Conservation (phyloP, 2,888 invertebrate species). For the Zelleria hepariella region DNA sequence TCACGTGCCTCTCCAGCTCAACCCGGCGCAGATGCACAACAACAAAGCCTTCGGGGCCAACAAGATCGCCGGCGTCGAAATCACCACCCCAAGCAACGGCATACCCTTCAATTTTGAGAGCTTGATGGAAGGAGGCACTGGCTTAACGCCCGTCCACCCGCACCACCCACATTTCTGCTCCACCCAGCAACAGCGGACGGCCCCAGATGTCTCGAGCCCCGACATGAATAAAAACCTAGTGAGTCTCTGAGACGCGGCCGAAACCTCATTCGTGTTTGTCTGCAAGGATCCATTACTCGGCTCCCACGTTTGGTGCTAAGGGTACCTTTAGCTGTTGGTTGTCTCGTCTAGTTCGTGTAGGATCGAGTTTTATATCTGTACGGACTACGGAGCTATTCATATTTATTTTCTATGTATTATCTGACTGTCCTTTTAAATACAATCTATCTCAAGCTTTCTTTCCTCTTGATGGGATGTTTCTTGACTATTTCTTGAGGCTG, state of each 20-base stretch:
- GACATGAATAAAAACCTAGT: slow-evolving; percentile 85
- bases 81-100: slow-evolving; percentile 90
- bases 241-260: slow-evolving; percentile 76
- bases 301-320: neutral
- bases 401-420: slow-evolving; percentile 7
- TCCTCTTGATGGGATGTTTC: neutral
- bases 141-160: slow-evolving; percentile 84
- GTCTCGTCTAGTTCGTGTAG: slow-evolving; percentile 22
- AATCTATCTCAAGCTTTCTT: slow-evolving; percentile 3
- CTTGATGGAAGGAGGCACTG: slow-evolving; percentile 94
- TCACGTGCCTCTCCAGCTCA: slow-evolving; percentile 74
- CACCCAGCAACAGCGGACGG: slow-evolving; percentile 81
- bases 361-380: slow-evolving; percentile 21
- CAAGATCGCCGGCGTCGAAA: slow-evolving; percentile 84
- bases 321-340: slow-evolving; percentile 10
- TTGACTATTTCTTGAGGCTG: neutral
- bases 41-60: slow-evolving; percentile 60
- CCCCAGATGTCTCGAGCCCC: slow-evolving; percentile 80
- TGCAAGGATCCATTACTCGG: slow-evolving; percentile 5
- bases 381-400: slow-evolving; percentile 17
- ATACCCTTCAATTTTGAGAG: slow-evolving; percentile 93
- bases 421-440: slow-evolving; percentile 7
- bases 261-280: neutral
- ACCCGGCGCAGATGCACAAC: slow-evolving; percentile 67
- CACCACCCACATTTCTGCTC: slow-evolving; percentile 77